Percentiles rank a stretch among this genome's conserved stretches.
Conservation (phyloP, 2,797 vertebrate genomes). For the Thamnophis elegans region DNA sequence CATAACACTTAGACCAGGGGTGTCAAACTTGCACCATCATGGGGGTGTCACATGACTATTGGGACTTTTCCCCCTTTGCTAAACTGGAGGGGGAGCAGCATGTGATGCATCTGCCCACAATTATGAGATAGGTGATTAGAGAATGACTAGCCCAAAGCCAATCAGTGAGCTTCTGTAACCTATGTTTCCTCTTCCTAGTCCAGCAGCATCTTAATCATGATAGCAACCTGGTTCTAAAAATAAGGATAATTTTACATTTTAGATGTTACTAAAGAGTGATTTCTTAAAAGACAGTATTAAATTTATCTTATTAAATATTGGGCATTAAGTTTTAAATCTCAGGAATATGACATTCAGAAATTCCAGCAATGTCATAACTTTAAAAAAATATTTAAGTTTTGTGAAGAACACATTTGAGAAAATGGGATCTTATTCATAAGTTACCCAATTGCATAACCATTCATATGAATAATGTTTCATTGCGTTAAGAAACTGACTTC, state of each 20-base stretch:
- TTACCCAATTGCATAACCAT: background rate
- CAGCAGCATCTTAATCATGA: background rate
- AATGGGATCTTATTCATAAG: background rate
- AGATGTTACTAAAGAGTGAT: background rate
- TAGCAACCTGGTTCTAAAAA: background rate
- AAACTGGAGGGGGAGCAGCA: too few relatives aligned
- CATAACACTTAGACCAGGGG: background rate
- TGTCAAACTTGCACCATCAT: too few relatives aligned
- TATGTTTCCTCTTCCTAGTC: background rate
- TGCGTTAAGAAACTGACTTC: background rate
- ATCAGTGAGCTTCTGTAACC: background rate
- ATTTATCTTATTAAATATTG: background rate
- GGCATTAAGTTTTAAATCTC: background rate
- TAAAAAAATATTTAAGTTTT: background rate
- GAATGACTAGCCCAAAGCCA: background rate
- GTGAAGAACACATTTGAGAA: background rate
- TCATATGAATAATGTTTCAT: background rate
- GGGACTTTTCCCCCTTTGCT: too few relatives aligned
- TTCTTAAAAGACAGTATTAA: background rate
- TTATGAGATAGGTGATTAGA: background rate
- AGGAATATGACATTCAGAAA: background rate
- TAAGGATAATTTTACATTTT: background rate
- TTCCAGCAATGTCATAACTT: background rate
- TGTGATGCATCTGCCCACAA: background rate
- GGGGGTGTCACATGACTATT: too few relatives aligned